Evolutionary conservation across 2,888 invertebrate species (phyloP).

Genomic region (Drosophila barbarae): DNA sequence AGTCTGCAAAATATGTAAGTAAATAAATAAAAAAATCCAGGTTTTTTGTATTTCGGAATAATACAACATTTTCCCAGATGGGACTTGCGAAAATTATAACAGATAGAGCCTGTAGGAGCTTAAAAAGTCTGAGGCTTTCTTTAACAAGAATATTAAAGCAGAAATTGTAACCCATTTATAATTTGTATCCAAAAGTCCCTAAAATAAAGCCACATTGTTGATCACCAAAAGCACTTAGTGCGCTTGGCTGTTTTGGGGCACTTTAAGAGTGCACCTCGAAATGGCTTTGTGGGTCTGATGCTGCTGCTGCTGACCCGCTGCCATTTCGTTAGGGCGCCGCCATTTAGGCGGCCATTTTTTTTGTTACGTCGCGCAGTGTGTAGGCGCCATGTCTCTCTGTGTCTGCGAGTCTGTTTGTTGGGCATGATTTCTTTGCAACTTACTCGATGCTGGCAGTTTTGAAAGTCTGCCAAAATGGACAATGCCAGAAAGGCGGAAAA

Average conservation of each 20-base stretch:
- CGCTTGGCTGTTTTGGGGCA: constrained; percentile 2
- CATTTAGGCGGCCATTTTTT: constrained; percentile 59
- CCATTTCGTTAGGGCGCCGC: constrained; percentile 41
- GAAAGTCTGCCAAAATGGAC: constrained; percentile 68
- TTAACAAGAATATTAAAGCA: not conserved
- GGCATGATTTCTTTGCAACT: constrained; percentile 53
- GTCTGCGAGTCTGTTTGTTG: constrained; percentile 26
- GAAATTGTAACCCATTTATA: not conserved
- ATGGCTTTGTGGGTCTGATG: constrained; percentile 16
- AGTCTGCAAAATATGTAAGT: no score
- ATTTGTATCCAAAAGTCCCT: not conserved
- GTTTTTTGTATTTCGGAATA: not conserved
- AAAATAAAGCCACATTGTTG: constrained; percentile 4
- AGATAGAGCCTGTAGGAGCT: no score
- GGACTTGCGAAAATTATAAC: not conserved
- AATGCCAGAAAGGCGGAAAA: constrained; percentile 34
- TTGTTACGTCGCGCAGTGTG: constrained; percentile 51
- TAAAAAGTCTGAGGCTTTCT: not conserved
- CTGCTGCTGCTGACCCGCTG: constrained; percentile 20
- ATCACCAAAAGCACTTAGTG: constrained; percentile 16
- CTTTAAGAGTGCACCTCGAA: constrained; percentile 47
- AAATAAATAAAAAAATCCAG: no score
- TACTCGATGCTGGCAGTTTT: constrained; percentile 49
- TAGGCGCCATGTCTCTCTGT: constrained; percentile 57
- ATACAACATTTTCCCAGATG: no score